Conservation (phyloP, 2,113 vertebrate species). For the Anolis carolinensis region DNA sequence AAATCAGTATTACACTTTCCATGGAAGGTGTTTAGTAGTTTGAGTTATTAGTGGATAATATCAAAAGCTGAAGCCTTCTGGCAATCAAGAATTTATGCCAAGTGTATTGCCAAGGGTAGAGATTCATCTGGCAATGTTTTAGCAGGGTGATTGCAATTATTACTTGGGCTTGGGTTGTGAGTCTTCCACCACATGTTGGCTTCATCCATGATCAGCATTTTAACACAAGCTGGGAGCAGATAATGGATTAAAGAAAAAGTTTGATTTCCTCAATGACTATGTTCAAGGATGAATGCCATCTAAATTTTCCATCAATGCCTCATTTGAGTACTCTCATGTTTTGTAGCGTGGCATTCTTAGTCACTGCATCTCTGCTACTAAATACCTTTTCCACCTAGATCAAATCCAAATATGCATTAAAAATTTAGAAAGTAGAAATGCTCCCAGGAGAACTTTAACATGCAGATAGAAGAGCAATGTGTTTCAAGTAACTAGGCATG, state of each 20-base stretch:
- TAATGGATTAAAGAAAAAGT: not conserved
- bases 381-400: not conserved
- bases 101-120: not conserved
- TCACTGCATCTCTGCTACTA: not conserved
- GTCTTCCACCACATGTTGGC: not conserved
- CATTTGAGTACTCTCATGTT: not conserved
- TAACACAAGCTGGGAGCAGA: not conserved
- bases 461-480: not conserved
- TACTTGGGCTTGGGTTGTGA: not conserved
- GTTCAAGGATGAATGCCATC: not conserved
- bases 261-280: not conserved
- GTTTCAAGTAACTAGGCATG: not conserved
- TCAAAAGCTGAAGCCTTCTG: not conserved
- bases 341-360: not conserved
- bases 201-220: not conserved
- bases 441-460: not conserved
- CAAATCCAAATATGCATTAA: not conserved
- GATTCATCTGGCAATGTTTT: not conserved
- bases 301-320: not conserved
- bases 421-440: too few relatives aligned
- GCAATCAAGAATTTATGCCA: not conserved
- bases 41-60: constrained; percentile 4
- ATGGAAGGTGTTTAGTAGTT: constrained; percentile 4
- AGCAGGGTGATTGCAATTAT: constrained; percentile 7
- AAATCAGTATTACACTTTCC: constrained; percentile 25